Evolutionary conservation across 2,888 invertebrate species (phyloP), one percentile per base, ranked within the genome.

Genomic region (Euspilapteryx auroguttella): DNA sequence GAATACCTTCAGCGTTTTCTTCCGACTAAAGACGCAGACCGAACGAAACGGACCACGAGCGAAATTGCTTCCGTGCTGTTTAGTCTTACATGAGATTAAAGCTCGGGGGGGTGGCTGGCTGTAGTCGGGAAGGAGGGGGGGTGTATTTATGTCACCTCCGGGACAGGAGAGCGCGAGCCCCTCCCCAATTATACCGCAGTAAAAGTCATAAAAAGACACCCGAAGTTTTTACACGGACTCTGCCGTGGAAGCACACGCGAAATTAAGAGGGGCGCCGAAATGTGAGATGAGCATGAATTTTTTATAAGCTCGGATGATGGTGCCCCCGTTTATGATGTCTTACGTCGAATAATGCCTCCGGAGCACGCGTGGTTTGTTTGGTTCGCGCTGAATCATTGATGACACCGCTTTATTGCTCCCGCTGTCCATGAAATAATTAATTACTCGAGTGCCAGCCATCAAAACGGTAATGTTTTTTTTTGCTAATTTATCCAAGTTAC

Each of bases 171-270:
- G 50, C 57, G 56, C 61, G 65, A 68, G 58, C 69, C 68, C 75
- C 73, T 65, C 64, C 73, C 73, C 75, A 75, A 75, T 75, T 75
- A 75, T 75, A 73, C 73, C 73, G 71, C 73, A 75, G 73, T 75
- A 75, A 75, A 73, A 75, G 75, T 73, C 75, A 75, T 75, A 75
- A 75, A 75, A 73, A 75, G 73, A 68, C 71, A 73, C 71, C 73
- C 75, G 68, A 75, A 75, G 75, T 75, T 73, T 73, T 73, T 73
- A 73, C 71, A 71, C 69, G 69, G 63, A 66, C 59, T 65, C 61
- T 71, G 23, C 23, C 4, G 71, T 61, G 66, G 68, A 66, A 51
- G 55, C 69, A 61, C 69, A 65, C 65, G 68, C 65, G 71, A 73
- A 75, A 75, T 75, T 75, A 75, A 75, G 75, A 73, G 66, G 75